These are phyloP conservation scores for Nasonovia ribisnigri DNA, from an alignment of 2,888 invertebrate species.

Conservation along the genomic window DNA sequence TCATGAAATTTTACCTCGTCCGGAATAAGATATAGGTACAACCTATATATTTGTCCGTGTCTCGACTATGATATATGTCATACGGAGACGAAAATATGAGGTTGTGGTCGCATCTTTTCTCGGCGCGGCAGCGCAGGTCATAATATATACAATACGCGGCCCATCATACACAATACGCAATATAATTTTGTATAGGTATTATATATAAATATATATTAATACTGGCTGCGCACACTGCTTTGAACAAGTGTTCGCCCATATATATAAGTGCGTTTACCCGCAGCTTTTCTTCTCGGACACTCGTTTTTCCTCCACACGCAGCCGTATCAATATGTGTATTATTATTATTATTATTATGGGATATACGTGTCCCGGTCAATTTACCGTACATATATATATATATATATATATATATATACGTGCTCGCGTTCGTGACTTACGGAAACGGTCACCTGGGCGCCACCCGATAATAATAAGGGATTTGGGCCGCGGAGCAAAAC, in stretches of 20 bases:
- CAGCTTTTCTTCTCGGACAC: background rate
- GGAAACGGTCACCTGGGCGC: background rate
- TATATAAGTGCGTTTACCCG: background rate
- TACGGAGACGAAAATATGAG: background rate
- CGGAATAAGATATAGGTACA: background rate
- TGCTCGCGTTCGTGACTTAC: background rate
- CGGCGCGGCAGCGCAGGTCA: no score
- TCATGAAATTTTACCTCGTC: background rate
- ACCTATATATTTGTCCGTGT: background rate
- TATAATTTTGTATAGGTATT: background rate
- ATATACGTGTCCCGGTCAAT: background rate
- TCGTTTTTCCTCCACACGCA: background rate
- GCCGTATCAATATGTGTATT: background rate
- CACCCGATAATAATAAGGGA: background rate
- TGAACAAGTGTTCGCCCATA: no score
- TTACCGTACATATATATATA: no score
- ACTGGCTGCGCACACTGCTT: no score
- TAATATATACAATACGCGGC: no score
- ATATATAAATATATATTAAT: no score
- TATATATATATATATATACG: no score
- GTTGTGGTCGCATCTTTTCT: background rate
- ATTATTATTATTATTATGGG: background rate
- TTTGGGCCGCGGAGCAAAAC: background rate
- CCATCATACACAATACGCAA: background rate
- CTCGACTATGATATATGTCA: background rate